phyloP scores from a whole-genome alignment of 2,113 vertebrate genomes.

The Synchiropus splendidus region DNA sequence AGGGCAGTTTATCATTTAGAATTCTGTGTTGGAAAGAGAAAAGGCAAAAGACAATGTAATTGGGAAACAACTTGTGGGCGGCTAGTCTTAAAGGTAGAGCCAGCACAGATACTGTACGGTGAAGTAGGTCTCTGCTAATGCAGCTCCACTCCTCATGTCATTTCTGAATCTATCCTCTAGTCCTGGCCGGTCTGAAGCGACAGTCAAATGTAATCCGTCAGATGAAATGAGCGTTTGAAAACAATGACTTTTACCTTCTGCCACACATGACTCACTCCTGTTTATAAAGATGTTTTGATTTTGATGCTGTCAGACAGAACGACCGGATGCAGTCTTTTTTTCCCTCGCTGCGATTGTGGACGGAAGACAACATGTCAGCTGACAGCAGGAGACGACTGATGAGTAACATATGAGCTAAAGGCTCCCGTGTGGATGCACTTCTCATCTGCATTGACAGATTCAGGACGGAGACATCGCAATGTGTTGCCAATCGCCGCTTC shows the following conservation, averaged over 20 bases:
- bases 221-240: not conserved
- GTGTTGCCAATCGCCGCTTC: not conserved
- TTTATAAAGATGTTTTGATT: constrained; percentile 28
- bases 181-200: no score
- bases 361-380: constrained; percentile 16
- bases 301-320: constrained; percentile 22
- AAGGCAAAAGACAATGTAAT: no score
- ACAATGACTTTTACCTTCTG: constrained; percentile 13
- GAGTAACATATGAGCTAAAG: constrained; percentile 31
- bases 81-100: no score
- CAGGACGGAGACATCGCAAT: constrained; percentile 19
- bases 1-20: no score
- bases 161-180: no score
- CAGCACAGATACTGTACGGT: no score
- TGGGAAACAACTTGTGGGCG: no score
- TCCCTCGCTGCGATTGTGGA: constrained; percentile 5
- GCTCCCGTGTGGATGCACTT: constrained; percentile 9
- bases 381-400: constrained; percentile 24
- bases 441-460: constrained; percentile 45
- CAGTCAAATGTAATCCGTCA: constrained; percentile 4
- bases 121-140: no score
- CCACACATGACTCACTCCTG: constrained; percentile 14
- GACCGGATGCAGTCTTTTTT: constrained; percentile 7
- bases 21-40: no score
- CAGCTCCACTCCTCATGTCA: no score